Evolutionary conservation across 1,140 invertebrate species (phyloP).

Genomic region (Bombus sibiricus): DNA sequence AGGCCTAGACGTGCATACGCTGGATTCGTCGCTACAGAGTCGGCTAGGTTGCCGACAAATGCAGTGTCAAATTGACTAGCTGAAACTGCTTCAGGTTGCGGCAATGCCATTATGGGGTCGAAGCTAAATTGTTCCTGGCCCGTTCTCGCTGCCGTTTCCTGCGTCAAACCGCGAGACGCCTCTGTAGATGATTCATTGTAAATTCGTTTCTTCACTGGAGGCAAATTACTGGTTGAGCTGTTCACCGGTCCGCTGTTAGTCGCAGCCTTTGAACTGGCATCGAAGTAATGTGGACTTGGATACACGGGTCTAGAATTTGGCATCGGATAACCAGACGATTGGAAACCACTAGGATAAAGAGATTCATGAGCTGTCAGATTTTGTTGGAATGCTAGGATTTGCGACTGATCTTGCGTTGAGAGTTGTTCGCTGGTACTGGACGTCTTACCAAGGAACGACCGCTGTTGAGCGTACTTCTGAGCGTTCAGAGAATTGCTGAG

Average conservation of each 20-base stretch:
- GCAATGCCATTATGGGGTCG: constrained; percentile 76
- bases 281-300: constrained; percentile 77
- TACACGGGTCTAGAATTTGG: constrained; percentile 77
- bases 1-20: constrained; percentile 76
- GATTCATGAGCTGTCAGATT: constrained; percentile 73
- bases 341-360: constrained; percentile 77
- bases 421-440: constrained; percentile 45
- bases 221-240: constrained; percentile 57
- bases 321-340: constrained; percentile 76
- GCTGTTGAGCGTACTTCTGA: constrained; percentile 70
- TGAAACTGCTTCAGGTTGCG: constrained; percentile 69
- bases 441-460: constrained; percentile 60
- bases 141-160: constrained; percentile 59
- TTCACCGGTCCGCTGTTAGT: constrained; percentile 33
- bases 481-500: constrained; percentile 59
- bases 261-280: constrained; percentile 68
- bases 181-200: constrained; percentile 74
- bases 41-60: constrained; percentile 72
- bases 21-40: constrained; percentile 73
- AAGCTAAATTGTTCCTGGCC: constrained; percentile 75
- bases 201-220: constrained; percentile 78
- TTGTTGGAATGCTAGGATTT: constrained; percentile 74
- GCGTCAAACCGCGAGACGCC: constrained; percentile 58
- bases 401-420: constrained; percentile 68
- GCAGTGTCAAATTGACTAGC: constrained; percentile 74